phyloP scores from a whole-genome alignment of 2,888 invertebrate species.

The Ellobium chinense region DNA sequence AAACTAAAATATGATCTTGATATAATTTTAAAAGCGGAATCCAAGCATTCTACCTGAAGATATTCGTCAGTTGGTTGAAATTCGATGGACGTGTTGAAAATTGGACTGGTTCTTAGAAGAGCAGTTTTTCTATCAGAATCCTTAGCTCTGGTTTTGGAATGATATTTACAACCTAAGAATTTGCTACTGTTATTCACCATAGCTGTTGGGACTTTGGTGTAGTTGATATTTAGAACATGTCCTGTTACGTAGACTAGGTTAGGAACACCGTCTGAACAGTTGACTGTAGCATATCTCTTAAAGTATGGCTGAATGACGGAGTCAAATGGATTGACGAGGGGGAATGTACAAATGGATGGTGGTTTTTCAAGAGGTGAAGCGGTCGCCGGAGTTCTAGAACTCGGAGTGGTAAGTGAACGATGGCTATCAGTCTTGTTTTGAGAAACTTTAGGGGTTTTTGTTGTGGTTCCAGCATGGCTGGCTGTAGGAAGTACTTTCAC shows the following conservation, averaged over 20 bases:
- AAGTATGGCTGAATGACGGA: background rate
- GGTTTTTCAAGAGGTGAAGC: no score
- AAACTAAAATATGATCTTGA: constrained; percentile 11
- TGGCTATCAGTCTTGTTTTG: no score
- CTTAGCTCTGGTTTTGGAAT: background rate
- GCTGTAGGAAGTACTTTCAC: no score
- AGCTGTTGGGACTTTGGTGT: background rate
- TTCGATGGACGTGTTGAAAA: constrained; percentile 11
- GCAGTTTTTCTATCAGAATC: background rate
- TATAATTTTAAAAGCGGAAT: background rate
- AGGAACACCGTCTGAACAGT: background rate
- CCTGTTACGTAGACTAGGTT: constrained; percentile 14
- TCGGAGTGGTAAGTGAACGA: no score
- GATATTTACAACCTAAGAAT: constrained; percentile 23
- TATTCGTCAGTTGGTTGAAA: constrained; percentile 5
- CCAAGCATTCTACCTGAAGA: constrained; percentile 14
- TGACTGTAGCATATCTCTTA: background rate
- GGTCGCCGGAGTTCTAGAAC: no score
- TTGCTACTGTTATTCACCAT: background rate
- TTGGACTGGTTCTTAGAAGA: background rate
- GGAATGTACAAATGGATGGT: constrained; percentile 28
- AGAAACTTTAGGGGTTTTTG: no score
- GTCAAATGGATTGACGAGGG: constrained; percentile 28
- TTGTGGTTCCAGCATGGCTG: no score
- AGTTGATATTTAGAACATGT: background rate